These are phyloP conservation scores for Typhlichthys eigenmanni DNA, from an alignment of 2,797 vertebrate genomes.

Conservation along the genomic window DNA sequence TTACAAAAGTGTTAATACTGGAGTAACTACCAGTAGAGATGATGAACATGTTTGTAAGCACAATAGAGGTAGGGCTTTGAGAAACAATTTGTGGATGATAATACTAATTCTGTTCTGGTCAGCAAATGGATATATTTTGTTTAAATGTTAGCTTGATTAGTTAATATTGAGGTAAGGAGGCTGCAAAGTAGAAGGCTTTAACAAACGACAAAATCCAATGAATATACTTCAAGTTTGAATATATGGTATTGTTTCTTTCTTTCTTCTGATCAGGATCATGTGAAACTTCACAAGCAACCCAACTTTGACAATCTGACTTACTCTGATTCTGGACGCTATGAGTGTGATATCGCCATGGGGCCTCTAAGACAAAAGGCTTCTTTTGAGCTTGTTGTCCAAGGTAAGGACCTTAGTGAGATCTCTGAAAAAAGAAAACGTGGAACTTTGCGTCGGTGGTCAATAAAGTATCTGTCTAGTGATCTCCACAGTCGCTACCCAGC, in stretches of 20 bases:
- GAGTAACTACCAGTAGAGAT: too few species aligned
- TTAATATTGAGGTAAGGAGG: too few species aligned
- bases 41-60: too few species aligned
- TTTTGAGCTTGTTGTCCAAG: constrained; percentile 88
- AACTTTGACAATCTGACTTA: constrained; percentile 84
- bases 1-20: too few species aligned
- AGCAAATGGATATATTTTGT: too few species aligned
- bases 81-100: too few species aligned
- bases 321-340: constrained; percentile 88
- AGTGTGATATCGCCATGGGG: constrained; percentile 81
- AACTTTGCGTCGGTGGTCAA: background rate
- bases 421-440: background rate
- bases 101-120: too few species aligned
- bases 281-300: constrained; percentile 56
- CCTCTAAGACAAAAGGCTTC: constrained; percentile 80
- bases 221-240: constrained; percentile 1
- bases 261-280: constrained; percentile 75
- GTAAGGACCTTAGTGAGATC: constrained; percentile 65
- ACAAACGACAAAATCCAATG: background rate
- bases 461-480: constrained; percentile 5
- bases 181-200: too few species aligned
- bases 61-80: too few species aligned
- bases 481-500: background rate
- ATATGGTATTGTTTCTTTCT: constrained; percentile 11
- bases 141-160: too few species aligned